Base-by-base conservation (phyloP, 2,797 vertebrate genomes). In the Schizothorax lantsangensis region DNA sequence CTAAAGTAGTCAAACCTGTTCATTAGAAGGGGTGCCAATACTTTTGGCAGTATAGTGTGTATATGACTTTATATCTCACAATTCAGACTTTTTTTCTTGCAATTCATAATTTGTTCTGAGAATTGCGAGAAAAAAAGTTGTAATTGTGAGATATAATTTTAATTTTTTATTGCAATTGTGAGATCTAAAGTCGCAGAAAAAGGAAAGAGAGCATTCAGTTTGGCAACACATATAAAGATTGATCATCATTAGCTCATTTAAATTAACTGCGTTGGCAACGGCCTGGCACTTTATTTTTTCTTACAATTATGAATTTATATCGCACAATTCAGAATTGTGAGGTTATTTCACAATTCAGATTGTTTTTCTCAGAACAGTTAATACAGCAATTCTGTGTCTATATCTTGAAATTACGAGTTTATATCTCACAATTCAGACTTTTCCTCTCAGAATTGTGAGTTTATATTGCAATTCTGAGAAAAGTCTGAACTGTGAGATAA, bases 221-320 rank as follows among this genome's bases (percentile, higher is more conserved):
- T 91, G 92, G 89, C 92, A 83, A 87, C 89, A 81, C 79, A 75
- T 47, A 81, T 38, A 77, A 87, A 89, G 89, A 93, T 92, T 92
- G 94, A 92, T 93, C 92, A 91, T 87, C 86, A 88, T 89, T 87
- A 86, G 88, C 84, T 88, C 73, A 85, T 87, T 89, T 89, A 91
- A 84, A 87, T 90, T 66, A 89, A 88, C 78, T 89, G 85, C 40
- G 66, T 69, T 87, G 84, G 87, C 81, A 86, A 79, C 79, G 81
- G 79, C 83, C 45, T 82, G 86, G 82, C 15, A 49, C 4, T 52
- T 52, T 2, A 7, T 57, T 57, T 57, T 59, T 10, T 23, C n/a
- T n/a, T 5, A 12, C 10, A 5, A 62, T 62, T 62, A 21, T 6
- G 19, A 54, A 6, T 54, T 19, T 62, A 15, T 7, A 30, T 33